Conservation (phyloP, 2,113 vertebrate genomes). For the Vicugna pacos region DNA sequence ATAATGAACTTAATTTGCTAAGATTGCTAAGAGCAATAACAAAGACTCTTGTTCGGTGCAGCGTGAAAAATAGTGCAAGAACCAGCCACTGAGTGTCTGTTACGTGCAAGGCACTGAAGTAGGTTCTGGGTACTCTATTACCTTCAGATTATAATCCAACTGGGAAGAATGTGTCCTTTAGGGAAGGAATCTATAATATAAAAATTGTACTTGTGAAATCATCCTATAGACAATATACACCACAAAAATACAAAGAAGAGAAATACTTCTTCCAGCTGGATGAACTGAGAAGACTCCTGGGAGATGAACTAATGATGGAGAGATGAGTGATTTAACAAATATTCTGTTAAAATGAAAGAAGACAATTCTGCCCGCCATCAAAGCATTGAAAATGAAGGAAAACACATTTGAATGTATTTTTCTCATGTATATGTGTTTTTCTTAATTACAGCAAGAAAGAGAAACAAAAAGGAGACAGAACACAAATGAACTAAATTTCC, state of each 20-base stretch:
- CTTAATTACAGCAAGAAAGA: not conserved
- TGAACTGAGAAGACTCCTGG: not conserved
- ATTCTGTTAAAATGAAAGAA: not conserved
- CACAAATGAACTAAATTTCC: conserved; percentile 47
- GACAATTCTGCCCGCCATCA: not conserved
- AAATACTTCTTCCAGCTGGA: not conserved
- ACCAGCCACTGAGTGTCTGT: not conserved
- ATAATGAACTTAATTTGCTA: not conserved
- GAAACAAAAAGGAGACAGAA: not conserved
- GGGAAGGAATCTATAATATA: not conserved
- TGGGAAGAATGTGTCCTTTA: not conserved
- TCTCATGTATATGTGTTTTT: not conserved
- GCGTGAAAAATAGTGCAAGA: not conserved
- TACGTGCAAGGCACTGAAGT: not conserved
- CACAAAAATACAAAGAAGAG: not conserved
- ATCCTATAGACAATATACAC: not conserved
- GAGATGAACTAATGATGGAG: not conserved
- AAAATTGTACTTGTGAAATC: not conserved
- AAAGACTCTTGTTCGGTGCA: not conserved
- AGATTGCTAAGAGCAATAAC: not conserved
- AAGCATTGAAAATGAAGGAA: not conserved
- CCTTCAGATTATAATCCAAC: not conserved
- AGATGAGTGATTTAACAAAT: conserved; percentile 16
- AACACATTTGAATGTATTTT: not conserved
- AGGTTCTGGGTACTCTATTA: not conserved